A percentile compares a stretch with the other conserved stretches of the same genome.
These are phyloP conservation scores for Rhizoglyphus robini DNA, from an alignment of 1,140 invertebrate species.

Conservation along the genomic window DNA sequence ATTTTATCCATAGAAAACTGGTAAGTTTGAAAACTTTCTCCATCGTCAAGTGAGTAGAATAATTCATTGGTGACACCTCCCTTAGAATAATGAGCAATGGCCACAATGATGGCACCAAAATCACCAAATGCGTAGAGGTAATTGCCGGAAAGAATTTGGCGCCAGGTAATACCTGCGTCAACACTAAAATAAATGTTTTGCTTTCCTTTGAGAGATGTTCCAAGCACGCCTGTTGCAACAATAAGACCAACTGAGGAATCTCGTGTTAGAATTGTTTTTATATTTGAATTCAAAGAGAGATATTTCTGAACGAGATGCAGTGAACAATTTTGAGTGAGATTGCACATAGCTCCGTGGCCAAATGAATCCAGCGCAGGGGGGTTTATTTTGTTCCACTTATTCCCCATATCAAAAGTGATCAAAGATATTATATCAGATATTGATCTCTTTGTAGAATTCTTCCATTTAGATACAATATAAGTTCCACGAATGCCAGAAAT, in stretches of 20 bases:
- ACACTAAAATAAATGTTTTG: conserved; percentile 63
- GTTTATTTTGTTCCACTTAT: conserved; percentile 57
- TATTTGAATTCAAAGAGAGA: conserved; percentile 60
- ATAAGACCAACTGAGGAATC: conserved; percentile 74
- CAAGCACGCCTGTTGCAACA: conserved; percentile 64
- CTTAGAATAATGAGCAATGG: conserved; percentile 59
- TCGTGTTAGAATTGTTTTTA: conserved; percentile 66
- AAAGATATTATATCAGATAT: conserved; percentile 58
- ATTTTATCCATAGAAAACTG: conserved; percentile 52
- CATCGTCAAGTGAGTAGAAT: conserved; percentile 69
- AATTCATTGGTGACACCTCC: conserved; percentile 56
- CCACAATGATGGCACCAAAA: conserved; percentile 71
- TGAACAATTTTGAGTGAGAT: conserved; percentile 47
- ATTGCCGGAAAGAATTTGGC: conserved; percentile 55
- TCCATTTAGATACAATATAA: conserved; percentile 70
- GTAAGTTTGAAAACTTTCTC: conserved; percentile 56
- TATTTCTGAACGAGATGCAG: conserved; percentile 74
- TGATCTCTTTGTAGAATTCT: conserved; percentile 16
- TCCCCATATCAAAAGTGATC: conserved; percentile 77
- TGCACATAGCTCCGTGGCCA: conserved; percentile 48
- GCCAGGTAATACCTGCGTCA: conserved; percentile 72
- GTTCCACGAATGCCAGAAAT: conserved; percentile 70
- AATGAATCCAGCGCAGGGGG: conserved; percentile 50
- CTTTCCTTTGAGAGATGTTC: conserved; percentile 59
- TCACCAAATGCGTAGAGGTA: conserved; percentile 80